phyloP scores from a whole-genome alignment of 2,888 invertebrate species.

The Ametastegia equiseti region DNA sequence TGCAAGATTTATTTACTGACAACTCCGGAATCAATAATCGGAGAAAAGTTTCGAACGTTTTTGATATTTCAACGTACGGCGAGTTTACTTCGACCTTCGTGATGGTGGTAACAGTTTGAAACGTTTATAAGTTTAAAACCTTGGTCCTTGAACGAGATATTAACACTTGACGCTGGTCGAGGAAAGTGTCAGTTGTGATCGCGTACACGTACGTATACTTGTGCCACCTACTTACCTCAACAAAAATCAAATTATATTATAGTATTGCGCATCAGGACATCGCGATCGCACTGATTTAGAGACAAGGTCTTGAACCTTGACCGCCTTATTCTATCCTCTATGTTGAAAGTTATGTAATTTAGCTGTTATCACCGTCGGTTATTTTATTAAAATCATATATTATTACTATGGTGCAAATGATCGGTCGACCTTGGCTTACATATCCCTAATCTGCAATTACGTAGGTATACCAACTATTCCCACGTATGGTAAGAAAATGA shows the following conservation, averaged over 20 bases:
- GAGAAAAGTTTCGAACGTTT: neutral
- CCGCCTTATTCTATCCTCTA: neutral
- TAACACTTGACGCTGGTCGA: neutral
- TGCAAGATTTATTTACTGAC: neutral
- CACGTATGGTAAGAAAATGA: too few relatives aligned
- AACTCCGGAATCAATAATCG: neutral
- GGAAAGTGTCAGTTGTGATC: slow-evolving; percentile 11
- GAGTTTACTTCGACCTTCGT: neutral
- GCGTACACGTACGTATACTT: too few relatives aligned
- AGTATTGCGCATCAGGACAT: slow-evolving; percentile 14
- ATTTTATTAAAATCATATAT: slow-evolving; percentile 33
- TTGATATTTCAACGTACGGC: neutral
- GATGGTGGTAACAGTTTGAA: neutral
- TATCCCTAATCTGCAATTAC: neutral
- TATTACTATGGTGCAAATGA: slow-evolving; percentile 22
- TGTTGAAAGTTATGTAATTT: slow-evolving; percentile 37
- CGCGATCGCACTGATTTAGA: neutral
- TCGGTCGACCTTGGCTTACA: slow-evolving; percentile 29
- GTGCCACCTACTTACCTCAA: too few relatives aligned
- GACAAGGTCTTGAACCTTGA: slow-evolving; percentile 37
- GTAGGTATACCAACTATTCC: neutral
- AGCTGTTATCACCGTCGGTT: slow-evolving; percentile 15
- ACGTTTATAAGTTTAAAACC: neutral
- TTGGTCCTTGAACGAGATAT: slow-evolving; percentile 10
- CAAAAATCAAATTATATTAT: slow-evolving; percentile 9